Evolutionary conservation across 2,113 vertebrate species (phyloP).

Genomic region (Petroica traversi): DNA sequence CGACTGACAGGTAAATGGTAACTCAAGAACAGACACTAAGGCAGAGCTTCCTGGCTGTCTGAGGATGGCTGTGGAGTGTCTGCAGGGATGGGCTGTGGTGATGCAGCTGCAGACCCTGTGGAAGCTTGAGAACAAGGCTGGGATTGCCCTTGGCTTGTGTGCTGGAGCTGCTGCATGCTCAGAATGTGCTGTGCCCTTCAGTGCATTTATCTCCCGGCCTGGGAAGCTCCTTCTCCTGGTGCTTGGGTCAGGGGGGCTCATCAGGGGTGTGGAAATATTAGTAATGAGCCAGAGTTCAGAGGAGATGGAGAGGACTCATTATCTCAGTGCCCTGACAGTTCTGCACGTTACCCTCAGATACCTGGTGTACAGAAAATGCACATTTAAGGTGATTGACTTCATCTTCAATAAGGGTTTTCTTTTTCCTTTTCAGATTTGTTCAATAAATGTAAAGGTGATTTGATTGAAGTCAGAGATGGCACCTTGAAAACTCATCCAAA

Average conservation of each 20-base stretch:
- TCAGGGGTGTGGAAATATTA: background rate
- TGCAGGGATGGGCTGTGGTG: background rate
- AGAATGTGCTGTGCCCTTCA: background rate
- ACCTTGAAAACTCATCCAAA: slow-evolving; percentile 83
- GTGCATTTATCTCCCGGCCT: background rate
- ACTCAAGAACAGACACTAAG: background rate
- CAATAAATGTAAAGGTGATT: slow-evolving; percentile 90
- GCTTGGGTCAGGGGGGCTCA: background rate
- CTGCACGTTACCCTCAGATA: background rate
- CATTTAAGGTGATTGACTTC: background rate
- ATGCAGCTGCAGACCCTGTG: background rate
- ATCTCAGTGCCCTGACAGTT: background rate
- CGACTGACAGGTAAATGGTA: slow-evolving; percentile 88
- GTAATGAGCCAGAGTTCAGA: background rate
- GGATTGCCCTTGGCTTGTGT: background rate
- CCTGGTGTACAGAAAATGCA: background rate
- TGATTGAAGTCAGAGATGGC: slow-evolving; percentile 85
- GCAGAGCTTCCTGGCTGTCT: background rate
- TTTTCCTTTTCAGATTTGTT: slow-evolving; percentile 80
- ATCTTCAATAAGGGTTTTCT: background rate
- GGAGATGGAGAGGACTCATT: background rate
- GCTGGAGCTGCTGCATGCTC: background rate
- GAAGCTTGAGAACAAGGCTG: background rate
- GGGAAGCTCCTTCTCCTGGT: background rate
- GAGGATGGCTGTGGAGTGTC: background rate